Evolutionary conservation across 2,113 vertebrate species (phyloP), one percentile per base, ranked within the genome.

Genomic region (Megaceryle torquata): DNA sequence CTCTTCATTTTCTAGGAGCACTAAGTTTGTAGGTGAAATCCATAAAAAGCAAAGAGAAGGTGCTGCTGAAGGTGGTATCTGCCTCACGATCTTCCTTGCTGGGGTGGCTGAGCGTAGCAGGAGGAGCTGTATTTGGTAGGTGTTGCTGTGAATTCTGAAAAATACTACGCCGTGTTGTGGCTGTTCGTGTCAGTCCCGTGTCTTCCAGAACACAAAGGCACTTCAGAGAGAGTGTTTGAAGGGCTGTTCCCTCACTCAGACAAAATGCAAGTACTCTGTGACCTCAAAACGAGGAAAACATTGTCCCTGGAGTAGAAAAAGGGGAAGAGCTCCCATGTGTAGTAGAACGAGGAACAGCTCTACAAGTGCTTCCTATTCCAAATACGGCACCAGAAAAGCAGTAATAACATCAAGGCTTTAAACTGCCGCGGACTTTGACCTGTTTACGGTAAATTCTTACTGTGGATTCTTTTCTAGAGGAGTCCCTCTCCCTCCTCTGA

Each of bases 21-120:
- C 79, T 11, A 13, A 59, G 51, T 89, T 91, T 78, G 94, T 93
- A 63, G 82, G 13, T 88, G 86, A 95, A 75, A 96, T 78, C 64
- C 76, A 13, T 70, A 75, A 93, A 94, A 91, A 88, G 71, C 57
- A 29, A 54, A 77, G 67, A 67, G 76, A 50, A 83, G 17, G 69
- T 80, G 71, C 72, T 56, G 68, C 51, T 69, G 54, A 91, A 80
- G 76, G 53, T 68, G 74, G 82, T 41, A 13, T 56, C 80, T 78
- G 88, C 80, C 72, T 79, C 21, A 50, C 4, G 8, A 60, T 35
- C 61, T 74, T 18, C 68, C 59, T 50, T 44, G 67, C 74, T 20
- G 75, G 86, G 82, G 84, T 75, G 89, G 78, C 94, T 95, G 78
- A 82, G 37, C 7, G 64, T 39, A 74, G 79, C 68, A 60, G 88